Evolutionary conservation across 2,888 invertebrate genomes (phyloP).

Genomic region (Thumatha senex): DNA sequence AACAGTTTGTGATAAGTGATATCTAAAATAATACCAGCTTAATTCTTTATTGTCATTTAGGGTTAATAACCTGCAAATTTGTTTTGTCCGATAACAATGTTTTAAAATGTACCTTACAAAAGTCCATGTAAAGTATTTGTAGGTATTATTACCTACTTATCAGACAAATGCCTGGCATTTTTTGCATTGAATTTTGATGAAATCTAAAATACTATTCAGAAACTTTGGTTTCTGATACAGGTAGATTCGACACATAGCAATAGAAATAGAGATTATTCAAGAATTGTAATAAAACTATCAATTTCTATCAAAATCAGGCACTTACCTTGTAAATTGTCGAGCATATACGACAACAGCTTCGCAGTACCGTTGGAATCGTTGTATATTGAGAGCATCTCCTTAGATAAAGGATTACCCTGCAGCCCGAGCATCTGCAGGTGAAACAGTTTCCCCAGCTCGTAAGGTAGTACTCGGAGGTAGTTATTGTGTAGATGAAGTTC

Average conservation of each 20-base stretch:
- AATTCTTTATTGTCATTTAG: background rate
- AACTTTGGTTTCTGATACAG: too few relatives aligned
- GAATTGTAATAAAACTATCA: too few relatives aligned
- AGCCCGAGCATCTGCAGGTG: constrained; percentile 96
- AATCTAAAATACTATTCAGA: too few relatives aligned
- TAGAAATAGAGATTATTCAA: too few relatives aligned
- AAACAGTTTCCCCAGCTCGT: constrained; percentile 98
- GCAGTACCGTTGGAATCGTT: constrained; percentile 97
- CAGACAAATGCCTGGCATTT: too few relatives aligned
- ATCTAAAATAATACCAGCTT: background rate
- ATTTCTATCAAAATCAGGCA: constrained; percentile 2
- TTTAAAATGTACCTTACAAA: too few relatives aligned
- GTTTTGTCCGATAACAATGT: background rate
- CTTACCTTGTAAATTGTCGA: constrained; percentile 97
- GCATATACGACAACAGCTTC: constrained; percentile 96
- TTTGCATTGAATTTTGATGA: too few relatives aligned
- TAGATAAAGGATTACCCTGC: constrained; percentile 96
- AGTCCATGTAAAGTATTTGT: too few relatives aligned
- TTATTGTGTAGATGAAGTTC: constrained; percentile 98
- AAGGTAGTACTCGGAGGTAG: constrained; percentile 95
- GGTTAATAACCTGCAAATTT: background rate
- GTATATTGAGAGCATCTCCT: constrained; percentile 95
- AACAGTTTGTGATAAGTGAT: background rate
- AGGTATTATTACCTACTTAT: too few relatives aligned
- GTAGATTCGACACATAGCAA: too few relatives aligned